Base-by-base conservation (phyloP, 2,888 invertebrate species). In the Dynastes grantii region DNA sequence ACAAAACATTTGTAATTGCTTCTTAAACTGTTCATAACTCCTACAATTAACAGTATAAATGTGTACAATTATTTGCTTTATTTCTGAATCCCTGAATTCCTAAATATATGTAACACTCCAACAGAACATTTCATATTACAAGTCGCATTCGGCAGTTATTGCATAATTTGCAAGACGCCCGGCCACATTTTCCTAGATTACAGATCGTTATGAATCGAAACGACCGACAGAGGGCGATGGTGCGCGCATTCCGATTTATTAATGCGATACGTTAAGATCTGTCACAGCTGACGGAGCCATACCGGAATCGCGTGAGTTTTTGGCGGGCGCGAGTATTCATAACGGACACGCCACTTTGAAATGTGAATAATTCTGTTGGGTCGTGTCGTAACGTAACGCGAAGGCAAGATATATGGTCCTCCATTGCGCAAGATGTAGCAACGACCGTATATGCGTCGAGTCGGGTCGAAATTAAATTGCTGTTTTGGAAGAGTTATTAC, bases 221-320 rank as follows among this genome's bases (percentile, higher is more conserved):
- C 55, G 22, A 22, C 22, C 55, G 55, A 22, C 22, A 58, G 55
- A 22, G 55, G 55, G n/a, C 27, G 27, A 0, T 6, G 27, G 3
- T 13, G 53, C 53, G 53, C 16, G 9, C 55, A 27, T 58, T 16
- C 22, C 55, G 45, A 67, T 67, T 67, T 67, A 67, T 67, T 67
- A 67, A 67, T 37, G 65, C 65, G 22, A 67, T 67, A 67, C 45
- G 65, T 67, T 45, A 45, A 67, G 65, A 67, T 67, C 65, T 5
- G 40, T 67, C 65, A 67, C 65, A 40, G 40, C 16, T 9, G 45
- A 40, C 22, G 22, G 16, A 58, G 22, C 55, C n/a, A 5, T 2
- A 5, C 22, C 22, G 55, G 22, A 58, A 58, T 58, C 22, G 22
- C 22, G 2, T 13, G 6, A 16, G 53, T 1, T 53, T 53, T 53